Evolutionary conservation across 2,888 invertebrate genomes (phyloP).

Genomic region (Oscheius sp.): DNA sequence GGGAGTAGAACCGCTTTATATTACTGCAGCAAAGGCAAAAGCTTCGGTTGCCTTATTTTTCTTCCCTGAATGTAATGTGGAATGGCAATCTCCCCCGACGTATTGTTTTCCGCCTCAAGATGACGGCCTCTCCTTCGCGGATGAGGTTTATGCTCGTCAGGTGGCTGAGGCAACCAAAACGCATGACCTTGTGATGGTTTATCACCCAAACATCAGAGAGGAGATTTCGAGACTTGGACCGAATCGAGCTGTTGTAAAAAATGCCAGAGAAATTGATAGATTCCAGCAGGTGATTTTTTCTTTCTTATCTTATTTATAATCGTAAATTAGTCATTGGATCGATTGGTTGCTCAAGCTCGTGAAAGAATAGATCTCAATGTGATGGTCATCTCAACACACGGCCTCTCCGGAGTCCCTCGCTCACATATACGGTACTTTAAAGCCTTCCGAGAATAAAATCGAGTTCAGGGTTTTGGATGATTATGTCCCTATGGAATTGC

Average conservation of each 20-base stretch:
- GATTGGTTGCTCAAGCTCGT: constrained; percentile 45
- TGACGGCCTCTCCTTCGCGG: constrained; percentile 37
- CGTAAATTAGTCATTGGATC: constrained; percentile 41
- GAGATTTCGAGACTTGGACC: constrained; percentile 47
- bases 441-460: not conserved
- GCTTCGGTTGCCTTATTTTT: constrained; percentile 54
- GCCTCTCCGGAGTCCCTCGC: constrained; percentile 47
- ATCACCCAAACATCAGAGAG: constrained; percentile 46
- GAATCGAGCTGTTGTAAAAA: constrained; percentile 35
- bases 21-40: constrained; percentile 39
- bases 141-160: constrained; percentile 38
- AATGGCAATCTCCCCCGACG: constrained; percentile 37
- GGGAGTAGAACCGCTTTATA: constrained; percentile 50
- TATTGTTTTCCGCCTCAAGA: constrained; percentile 44
- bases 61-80: constrained; percentile 54
- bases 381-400: constrained; percentile 55
- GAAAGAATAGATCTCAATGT: constrained; percentile 56
- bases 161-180: constrained; percentile 49
- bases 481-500: constrained; percentile 53
- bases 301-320: too few relatives aligned
- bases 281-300: constrained; percentile 37
- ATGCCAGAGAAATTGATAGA: constrained; percentile 31
- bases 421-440: constrained; percentile 42
- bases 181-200: constrained; percentile 50
- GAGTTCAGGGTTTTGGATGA: constrained; percentile 49